Percentiles rank a stretch among this genome's conserved stretches.
Conservation (phyloP, 2,113 vertebrate species). For the Epinephelus moara region DNA sequence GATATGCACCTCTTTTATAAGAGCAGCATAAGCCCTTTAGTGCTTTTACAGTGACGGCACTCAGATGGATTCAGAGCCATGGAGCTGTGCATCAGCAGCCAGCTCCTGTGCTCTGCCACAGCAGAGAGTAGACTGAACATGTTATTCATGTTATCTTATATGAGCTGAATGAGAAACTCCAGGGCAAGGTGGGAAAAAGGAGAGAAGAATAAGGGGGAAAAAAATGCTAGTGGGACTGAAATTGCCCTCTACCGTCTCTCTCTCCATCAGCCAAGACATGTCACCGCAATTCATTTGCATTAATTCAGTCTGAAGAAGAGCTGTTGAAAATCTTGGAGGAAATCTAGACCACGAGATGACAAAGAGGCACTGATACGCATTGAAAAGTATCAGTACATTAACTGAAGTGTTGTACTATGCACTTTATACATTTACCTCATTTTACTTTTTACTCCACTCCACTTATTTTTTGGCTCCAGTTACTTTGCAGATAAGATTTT, state of each 20-base stretch:
- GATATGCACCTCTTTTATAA: conserved; percentile 48
- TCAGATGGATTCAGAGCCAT: conserved; percentile 45
- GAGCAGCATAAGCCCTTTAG: conserved; percentile 55
- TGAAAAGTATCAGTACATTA: neutral
- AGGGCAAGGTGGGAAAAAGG: neutral
- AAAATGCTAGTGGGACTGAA: neutral
- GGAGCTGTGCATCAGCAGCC: conserved; percentile 16
- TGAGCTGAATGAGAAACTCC: conserved; percentile 10
- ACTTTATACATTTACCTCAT: neutral
- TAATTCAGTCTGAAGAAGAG: conserved; percentile 24
- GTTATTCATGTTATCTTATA: conserved; percentile 30
- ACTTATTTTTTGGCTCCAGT: neutral
- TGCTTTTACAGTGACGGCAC: conserved; percentile 41
- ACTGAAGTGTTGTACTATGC: neutral
- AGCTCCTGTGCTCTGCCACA: neutral
- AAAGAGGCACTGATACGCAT: neutral
- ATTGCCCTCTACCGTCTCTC: neutral
- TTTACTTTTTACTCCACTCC: neutral
- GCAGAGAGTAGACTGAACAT: conserved; percentile 13
- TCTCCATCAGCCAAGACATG: neutral
- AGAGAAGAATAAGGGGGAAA: too few relatives aligned
- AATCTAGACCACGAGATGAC: conserved; percentile 5
- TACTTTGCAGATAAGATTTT: neutral
- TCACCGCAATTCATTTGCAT: conserved; percentile 11
- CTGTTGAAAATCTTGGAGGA: conserved; percentile 1